Base-by-base conservation (phyloP, 2,888 invertebrate genomes). In the Cataglyphis rosenhaueri region DNA sequence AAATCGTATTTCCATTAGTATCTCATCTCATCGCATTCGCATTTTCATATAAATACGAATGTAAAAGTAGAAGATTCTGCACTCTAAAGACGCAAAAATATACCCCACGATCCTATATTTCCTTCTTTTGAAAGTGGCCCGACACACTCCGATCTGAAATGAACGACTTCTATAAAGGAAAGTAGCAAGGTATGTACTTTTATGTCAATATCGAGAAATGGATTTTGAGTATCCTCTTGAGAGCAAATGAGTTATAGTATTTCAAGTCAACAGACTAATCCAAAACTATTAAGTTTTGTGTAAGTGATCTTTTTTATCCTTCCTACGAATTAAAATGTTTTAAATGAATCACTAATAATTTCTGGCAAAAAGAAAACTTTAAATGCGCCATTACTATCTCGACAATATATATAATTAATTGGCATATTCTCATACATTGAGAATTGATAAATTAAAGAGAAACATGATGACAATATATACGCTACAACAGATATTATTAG, bases 11-110 rank as follows among this genome's bases (percentile, higher is more conserved):
- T 21, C 57, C 59, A 44, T 70, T 59, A 70, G 4, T 48, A 6
- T 15, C 41, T 66, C 35, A 15, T 29, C 57, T 1, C 41, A 12
- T 59, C 35, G 41, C 41, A 79, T 59, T 59, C 35, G 41, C 41
- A 79, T 68, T 79, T 79, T 44, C 70, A 78, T 70, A 68, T 57
- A 68, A 68, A 78, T 64, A 44, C 44, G 25, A 41, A 59, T 9
- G 78, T 59, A 59, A 59, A 25, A 12, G 59, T 15, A 32, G 21
- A 57, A 44, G 38, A 68, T 44, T 68, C 57, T 44, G 21, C 57
- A 21, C 32, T 41, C 18, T 35, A 44, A 18, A 59, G 57, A 57
- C 44, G 25, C 68, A 68, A 68, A 59, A 68, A 25, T 68, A 78
- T 61, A 41, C 68, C 48, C 44, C 48, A 5, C 44, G 25, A 32